Evolutionary conservation across 1,140 invertebrate genomes (phyloP), one percentile per base, ranked within the genome.

Genomic region (Plectrocnemia conspersa): DNA sequence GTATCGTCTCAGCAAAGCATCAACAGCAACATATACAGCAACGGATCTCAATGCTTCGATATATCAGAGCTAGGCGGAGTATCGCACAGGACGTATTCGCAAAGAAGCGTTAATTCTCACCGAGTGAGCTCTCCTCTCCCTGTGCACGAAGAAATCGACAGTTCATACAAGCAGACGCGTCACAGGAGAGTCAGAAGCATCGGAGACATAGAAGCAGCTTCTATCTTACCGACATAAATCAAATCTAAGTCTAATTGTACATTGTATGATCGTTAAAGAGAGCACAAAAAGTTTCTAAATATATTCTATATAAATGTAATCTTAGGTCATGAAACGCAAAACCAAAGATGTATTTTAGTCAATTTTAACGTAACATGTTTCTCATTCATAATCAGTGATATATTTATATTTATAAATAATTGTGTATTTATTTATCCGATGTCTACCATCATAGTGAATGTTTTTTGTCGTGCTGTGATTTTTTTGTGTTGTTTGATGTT

Each of bases 101-200:
- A 72, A 49, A 72, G 67, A 57, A 70, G 65, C 10, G 72, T 74
- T 41, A 72, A 74, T 44, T 68, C 74, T 10, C 72, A 76, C 52
- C 62, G 74, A 50, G 74, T 76, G 35, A 76, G 74, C 54, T 76
- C 74, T 1, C 74, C 74, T 0, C 60, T 76, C 18, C 74, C 74
- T 2, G 67, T 68, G 0, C 72, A 74, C 42, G 68, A 70, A 0
- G 61, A 66, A 47, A 69, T 71, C 45, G 71, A 74, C 22, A 64
- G 65, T 3, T 52, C 55, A 1, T 53, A 72, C n/a, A 72, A 68
- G 45, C 74, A 74, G 58, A 76, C 79, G 53, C 70, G 78, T 36
- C 83, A 86, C 56, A 72, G 84, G 13, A 71, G 85, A 2, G 82
- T 85, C 2, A 85, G 85, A 61, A 85, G 83, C 56, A 86, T 85